These are phyloP conservation scores for Drosophila lowei DNA, from an alignment of 1,140 invertebrate species.

Conservation along the genomic window DNA sequence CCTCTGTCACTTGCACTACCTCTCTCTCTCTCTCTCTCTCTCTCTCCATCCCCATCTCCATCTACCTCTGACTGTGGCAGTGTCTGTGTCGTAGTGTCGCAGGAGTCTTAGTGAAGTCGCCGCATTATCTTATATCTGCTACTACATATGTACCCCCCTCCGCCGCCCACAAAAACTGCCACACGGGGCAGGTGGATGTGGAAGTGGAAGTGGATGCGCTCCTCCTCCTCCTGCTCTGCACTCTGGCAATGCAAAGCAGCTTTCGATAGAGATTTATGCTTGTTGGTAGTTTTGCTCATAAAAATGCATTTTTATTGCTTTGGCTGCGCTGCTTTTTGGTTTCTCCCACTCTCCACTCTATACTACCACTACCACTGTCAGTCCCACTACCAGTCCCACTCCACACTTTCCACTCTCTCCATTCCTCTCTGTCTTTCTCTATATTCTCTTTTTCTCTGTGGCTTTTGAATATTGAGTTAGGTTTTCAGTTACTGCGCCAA, in stretches of 20 bases:
- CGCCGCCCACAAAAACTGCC: constrained; percentile 15
- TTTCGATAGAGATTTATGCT: constrained; percentile 82
- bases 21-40: no score
- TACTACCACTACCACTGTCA: no score
- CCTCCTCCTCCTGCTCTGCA: background rate
- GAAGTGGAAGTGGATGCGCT: constrained; percentile 8
- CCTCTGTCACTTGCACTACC: background rate
- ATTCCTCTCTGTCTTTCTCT: constrained; percentile 3
- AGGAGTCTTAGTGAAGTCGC: constrained; percentile 75
- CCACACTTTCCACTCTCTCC: no score
- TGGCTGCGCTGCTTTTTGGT: constrained; percentile 60
- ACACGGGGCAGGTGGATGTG: constrained; percentile 6
- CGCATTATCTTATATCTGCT: constrained; percentile 74
- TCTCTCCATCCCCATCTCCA: no score
- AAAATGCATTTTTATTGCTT: constrained; percentile 82
- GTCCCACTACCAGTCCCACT: no score
- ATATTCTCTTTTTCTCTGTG: constrained; percentile 33
- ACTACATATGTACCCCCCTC: constrained; percentile 42
- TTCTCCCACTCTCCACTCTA: background rate
- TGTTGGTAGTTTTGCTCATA: constrained; percentile 82
- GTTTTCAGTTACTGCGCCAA: constrained; percentile 49
- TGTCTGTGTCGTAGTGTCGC: constrained; percentile 33
- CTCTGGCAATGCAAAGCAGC: constrained; percentile 75
- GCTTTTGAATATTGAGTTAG: constrained; percentile 80
- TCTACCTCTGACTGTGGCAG: no score